Evolutionary conservation across 2,888 invertebrate species (phyloP).

Genomic region (Volucella inanis): DNA sequence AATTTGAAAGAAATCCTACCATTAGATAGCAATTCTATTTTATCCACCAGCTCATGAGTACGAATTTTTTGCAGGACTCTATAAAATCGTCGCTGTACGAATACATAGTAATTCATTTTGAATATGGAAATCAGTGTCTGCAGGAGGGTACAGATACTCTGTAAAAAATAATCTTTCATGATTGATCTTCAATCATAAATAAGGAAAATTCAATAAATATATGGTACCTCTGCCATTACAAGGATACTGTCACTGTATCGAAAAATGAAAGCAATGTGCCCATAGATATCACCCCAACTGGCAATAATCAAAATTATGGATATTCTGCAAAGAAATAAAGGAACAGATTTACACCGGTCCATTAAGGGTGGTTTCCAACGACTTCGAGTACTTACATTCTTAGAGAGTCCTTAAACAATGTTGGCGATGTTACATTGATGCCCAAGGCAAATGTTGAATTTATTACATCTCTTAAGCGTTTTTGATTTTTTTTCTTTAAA

Average conservation of each 20-base stretch:
- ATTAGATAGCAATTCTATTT: constrained; percentile 23
- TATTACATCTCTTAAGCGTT: neutral
- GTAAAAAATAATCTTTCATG: neutral
- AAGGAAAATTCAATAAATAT: neutral
- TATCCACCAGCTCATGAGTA: constrained; percentile 48
- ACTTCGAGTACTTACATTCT: constrained; percentile 6
- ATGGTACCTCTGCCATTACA: constrained; percentile 37
- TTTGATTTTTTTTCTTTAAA: neutral
- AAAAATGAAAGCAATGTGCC: neutral
- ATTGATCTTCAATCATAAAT: neutral
- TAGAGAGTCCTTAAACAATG: constrained; percentile 8
- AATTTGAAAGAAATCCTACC: neutral
- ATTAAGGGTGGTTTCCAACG: neutral
- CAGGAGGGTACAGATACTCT: constrained; percentile 40
- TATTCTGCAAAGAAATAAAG: constrained; percentile 14
- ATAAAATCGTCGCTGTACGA: constrained; percentile 39
- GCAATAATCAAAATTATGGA: constrained; percentile 10
- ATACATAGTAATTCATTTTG: constrained; percentile 36
- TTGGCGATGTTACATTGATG: constrained; percentile 20
- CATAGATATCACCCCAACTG: constrained; percentile 26
- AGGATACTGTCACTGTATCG: constrained; percentile 25
- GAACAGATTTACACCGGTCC: too few relatives aligned
- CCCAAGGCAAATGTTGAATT: constrained; percentile 8
- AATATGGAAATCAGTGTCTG: constrained; percentile 48
- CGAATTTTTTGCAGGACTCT: constrained; percentile 9